Evolutionary conservation across 1,140 invertebrate genomes (phyloP), one percentile per base, ranked within the genome.

Genomic region (Anagrus nilaparvatae): DNA sequence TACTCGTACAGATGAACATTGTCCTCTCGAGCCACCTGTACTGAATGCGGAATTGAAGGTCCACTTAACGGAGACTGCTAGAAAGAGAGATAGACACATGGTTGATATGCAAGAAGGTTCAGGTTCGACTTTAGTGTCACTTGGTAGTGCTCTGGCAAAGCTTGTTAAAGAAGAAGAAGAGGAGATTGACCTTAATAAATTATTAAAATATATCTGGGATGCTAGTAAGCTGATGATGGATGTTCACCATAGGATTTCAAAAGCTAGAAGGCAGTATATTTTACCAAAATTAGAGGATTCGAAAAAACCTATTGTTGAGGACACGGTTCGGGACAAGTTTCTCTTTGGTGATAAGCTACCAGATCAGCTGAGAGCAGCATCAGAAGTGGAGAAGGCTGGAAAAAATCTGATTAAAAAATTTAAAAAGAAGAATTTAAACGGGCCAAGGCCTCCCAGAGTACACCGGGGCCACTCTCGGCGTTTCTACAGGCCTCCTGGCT

Each of bases 41-140:
- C 16, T 50, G 0, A 50, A 50, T 20, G 21, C 31, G 3, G 48
- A 47, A 20, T n/a, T 50, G 7, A 4, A 21, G 12, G 27, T 32
- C 9, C 12, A 39, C 4, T 31, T 44, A 18, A 41, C 33, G 12
- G 39, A 48, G 3, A 13, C 47, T 14, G 37, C 32, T 8, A 31
- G 7, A 12, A 45, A 41, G 14, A 42, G 47, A 6, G 43, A 48
- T 34, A 37, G 21, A 6, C 29, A 46, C 21, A 27, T 48, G 10
- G 25, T 25, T 10, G 12, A 14, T 5, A n/a, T 27, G 14, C 43
- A 48, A 29, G 38, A 37, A 10, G 24, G 18, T 3, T 12, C 41
- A 9, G 47, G 33, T 4, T 30, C 38, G 3, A 32, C 38, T 2
- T 14, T 48, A 8, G 30, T 35, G 19, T 38, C 39, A 27, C 17